These are phyloP conservation scores for Pangasius djambal DNA, from an alignment of 2,797 vertebrate species.

Conservation along the genomic window DNA sequence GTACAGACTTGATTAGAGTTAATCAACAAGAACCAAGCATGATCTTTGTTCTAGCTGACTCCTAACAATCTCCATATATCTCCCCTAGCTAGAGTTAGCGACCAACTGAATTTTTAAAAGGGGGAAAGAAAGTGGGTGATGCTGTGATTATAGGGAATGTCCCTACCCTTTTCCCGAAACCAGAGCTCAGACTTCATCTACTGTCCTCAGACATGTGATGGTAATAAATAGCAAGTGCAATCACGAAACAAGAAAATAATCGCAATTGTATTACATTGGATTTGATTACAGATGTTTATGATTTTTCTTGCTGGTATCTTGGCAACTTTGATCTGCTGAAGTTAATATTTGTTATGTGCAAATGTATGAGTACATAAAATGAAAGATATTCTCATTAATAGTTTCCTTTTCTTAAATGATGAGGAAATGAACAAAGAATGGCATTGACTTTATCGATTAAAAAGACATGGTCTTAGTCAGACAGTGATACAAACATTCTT, in stretches of 20 bases:
- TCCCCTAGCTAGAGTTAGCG: slow-evolving; percentile 62
- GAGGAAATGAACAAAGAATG: not conserved
- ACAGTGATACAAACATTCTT: not conserved
- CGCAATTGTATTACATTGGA: slow-evolving; percentile 28
- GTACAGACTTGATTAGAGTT: slow-evolving; percentile 75
- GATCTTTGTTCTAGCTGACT: slow-evolving; percentile 58
- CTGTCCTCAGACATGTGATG: slow-evolving; percentile 59
- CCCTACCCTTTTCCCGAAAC: slow-evolving; percentile 45
- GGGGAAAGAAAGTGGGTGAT: slow-evolving; percentile 60
- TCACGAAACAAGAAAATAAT: slow-evolving; percentile 68
- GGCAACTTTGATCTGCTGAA: not conserved
- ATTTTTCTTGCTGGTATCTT: not conserved
- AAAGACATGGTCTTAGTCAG: not conserved
- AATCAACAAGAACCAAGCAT: slow-evolving; percentile 69
- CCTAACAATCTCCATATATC: slow-evolving; percentile 62
- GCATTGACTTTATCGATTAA: not conserved
- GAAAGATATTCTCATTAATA: not conserved
- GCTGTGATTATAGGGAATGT: slow-evolving; percentile 73
- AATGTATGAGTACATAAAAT: not conserved
- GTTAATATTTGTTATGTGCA: not conserved
- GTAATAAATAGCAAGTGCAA: slow-evolving; percentile 56
- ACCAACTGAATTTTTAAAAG: slow-evolving; percentile 66
- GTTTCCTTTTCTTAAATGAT: not conserved
- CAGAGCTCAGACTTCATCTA: slow-evolving; percentile 69
- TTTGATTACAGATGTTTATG: slow-evolving; percentile 3